These are phyloP conservation scores for Hetaerina americana DNA, from an alignment of 1,140 invertebrate genomes.

Conservation along the genomic window DNA sequence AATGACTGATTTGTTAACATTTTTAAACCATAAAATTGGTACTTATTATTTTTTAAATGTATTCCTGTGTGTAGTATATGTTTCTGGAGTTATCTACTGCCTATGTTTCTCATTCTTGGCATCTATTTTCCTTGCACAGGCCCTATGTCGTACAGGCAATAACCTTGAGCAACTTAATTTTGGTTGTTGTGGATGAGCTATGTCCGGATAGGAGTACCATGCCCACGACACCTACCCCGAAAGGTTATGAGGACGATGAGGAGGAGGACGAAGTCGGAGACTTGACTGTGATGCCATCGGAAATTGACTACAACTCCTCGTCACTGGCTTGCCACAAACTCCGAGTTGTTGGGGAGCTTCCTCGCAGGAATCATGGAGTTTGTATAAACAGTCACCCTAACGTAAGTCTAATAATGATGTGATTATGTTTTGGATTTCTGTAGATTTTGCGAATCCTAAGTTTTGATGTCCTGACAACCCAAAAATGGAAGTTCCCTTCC, in stretches of 20 bases:
- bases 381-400: constrained; percentile 56
- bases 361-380: constrained; percentile 43
- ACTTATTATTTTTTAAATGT: too few species aligned
- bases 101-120: constrained; percentile 17
- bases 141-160: constrained; percentile 73
- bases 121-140: too few species aligned
- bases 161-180: constrained; percentile 66
- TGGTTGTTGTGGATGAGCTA: constrained; percentile 61
- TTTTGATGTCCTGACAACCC: neutral
- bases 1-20: too few species aligned
- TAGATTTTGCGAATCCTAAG: neutral
- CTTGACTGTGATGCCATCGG: constrained; percentile 43
- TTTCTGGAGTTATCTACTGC: too few species aligned
- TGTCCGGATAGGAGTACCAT: constrained; percentile 32
- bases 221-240: constrained; percentile 26
- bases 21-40: too few species aligned
- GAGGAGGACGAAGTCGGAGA: constrained; percentile 16
- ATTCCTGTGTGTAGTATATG: too few species aligned
- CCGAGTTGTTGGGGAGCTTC: constrained; percentile 35
- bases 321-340: constrained; percentile 47
- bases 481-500: neutral
- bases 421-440: neutral
- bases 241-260: constrained; percentile 14
- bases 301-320: constrained; percentile 47
- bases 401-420: constrained; percentile 32